Base-by-base conservation (phyloP, 2,888 invertebrate species). In the Drosophila silvestris region DNA sequence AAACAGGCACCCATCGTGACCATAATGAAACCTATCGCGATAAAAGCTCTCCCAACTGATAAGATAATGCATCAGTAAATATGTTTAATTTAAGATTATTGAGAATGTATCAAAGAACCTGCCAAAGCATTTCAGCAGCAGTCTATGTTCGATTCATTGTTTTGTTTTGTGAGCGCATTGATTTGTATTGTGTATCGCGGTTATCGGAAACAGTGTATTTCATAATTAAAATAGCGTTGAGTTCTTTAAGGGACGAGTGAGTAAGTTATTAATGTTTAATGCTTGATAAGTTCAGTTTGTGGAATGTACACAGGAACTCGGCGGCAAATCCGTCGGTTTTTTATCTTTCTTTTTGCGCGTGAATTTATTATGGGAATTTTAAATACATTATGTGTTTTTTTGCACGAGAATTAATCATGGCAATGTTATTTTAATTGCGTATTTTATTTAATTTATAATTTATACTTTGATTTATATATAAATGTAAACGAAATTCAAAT, bases 241-340 rank as follows among this genome's bases (percentile, higher is more conserved):
- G 22, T 16, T 7, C 2, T 16, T 16, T 2, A 22, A 16, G 16
- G 1, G 7, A 16, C 4, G 7, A 9, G 14, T 26, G 5, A 9
- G 1, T 7, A 2, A 14, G 4, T 22, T 22, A 30, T 30, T 44
- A 9, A 14, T 12, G 22, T 5, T 16, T 44, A 9, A 14, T 12
- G 22, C 41, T 12, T 22, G 5, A n/a, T n/a, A 12, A 22, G 16
- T 14, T 9, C 5, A 10, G 50, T 10, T 2, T 19, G 26, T 50
- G 50, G 22, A 35, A 22, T 26, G 1, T 26, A 26, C 26, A 26
- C 39, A 28, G 28, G 33, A 19, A 44, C 26, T 64, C 41, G 52
- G 28, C 22, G 76, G 79, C 65, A 69, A 69, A 65, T 70, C 47
- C 69, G 66, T 83, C 74, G 81, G 65, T 58, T 50, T 57, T 30